Conservation (phyloP, 2,888 invertebrate species). For the Tinea trinotella region DNA sequence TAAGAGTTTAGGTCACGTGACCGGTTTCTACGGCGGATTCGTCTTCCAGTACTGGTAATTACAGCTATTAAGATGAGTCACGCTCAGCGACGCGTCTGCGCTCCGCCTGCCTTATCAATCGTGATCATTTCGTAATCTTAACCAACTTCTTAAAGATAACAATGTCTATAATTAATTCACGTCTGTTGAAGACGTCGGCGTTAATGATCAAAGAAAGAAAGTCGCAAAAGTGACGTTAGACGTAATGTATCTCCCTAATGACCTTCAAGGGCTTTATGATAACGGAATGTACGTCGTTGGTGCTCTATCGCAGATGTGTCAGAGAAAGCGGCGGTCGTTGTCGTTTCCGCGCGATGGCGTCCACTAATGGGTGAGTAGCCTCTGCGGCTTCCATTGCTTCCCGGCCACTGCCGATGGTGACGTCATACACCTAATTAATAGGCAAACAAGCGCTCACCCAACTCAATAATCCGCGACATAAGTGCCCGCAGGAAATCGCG, state of each 20-base stretch:
- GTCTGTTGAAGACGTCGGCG: not conserved
- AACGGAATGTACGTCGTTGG: not conserved
- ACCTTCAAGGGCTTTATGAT: slow-evolving; percentile 22
- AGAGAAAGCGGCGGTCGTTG: slow-evolving; percentile 68
- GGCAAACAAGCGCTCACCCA: slow-evolving; percentile 46
- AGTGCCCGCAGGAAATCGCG: slow-evolving; percentile 55
- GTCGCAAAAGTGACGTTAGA: not conserved
- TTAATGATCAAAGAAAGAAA: not conserved
- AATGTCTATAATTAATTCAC: slow-evolving; percentile 4
- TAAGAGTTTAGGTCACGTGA: slow-evolving; percentile 33
- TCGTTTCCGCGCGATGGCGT: slow-evolving; percentile 67
- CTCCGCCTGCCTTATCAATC: slow-evolving; percentile 53
- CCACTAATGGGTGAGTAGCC: slow-evolving; percentile 48
- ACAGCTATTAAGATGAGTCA: slow-evolving; percentile 68
- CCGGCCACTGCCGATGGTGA: slow-evolving; percentile 42
- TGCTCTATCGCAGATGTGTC: slow-evolving; percentile 23
- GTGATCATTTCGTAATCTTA: slow-evolving; percentile 34
- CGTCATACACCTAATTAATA: slow-evolving; percentile 63
- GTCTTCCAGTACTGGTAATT: slow-evolving; percentile 50
- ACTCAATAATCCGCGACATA: slow-evolving; percentile 35
- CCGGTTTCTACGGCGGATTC: slow-evolving; percentile 37
- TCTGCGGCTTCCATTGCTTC: slow-evolving; percentile 29
- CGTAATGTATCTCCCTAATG: not conserved
- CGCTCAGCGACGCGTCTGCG: slow-evolving; percentile 57
- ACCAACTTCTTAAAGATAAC: not conserved